Percentiles rank a stretch among this genome's conserved stretches.
Evolutionary conservation across 37 sponge, comb jelly and placozoan genomes (phyloP).

Genomic region (Cladorhizidae sp.): DNA sequence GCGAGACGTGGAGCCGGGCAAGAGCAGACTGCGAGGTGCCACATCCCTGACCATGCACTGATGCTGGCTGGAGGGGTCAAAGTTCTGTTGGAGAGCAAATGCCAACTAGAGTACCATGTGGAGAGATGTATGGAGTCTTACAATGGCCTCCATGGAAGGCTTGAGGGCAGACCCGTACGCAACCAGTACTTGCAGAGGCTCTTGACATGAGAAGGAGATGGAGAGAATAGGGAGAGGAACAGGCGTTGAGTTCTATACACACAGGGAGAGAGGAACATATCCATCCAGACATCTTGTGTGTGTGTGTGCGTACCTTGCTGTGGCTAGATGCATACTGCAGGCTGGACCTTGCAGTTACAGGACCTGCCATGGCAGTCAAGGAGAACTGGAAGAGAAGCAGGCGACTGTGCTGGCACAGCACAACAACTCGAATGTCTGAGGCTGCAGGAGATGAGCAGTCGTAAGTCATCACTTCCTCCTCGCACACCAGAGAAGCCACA

Average conservation of each 20-base stretch:
- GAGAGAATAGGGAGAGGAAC: constrained; percentile 38
- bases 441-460: background rate
- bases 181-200: background rate
- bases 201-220: background rate
- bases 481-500: constrained; percentile 19
- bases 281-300: too few species aligned
- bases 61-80: constrained; percentile 8
- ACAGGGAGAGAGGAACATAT: background rate
- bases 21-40: background rate
- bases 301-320: background rate
- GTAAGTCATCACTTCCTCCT: constrained; percentile 10
- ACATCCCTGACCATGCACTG: constrained; percentile 36
- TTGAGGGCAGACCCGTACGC: constrained; percentile 25
- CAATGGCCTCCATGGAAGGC: constrained; percentile 45
- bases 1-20: background rate
- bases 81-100: background rate
- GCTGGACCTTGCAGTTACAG: constrained; percentile 17
- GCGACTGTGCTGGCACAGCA: constrained; percentile 1
- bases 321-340: constrained; percentile 15
- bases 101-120: background rate
- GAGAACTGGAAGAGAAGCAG: constrained; percentile 20
- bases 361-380: constrained; percentile 18
- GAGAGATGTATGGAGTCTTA: background rate
- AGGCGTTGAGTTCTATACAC: constrained; percentile 8
- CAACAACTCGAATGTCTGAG: constrained; percentile 3